Evolutionary conservation across 2,797 vertebrate species (phyloP).

Genomic region (Odontamblyopus lacepedii): DNA sequence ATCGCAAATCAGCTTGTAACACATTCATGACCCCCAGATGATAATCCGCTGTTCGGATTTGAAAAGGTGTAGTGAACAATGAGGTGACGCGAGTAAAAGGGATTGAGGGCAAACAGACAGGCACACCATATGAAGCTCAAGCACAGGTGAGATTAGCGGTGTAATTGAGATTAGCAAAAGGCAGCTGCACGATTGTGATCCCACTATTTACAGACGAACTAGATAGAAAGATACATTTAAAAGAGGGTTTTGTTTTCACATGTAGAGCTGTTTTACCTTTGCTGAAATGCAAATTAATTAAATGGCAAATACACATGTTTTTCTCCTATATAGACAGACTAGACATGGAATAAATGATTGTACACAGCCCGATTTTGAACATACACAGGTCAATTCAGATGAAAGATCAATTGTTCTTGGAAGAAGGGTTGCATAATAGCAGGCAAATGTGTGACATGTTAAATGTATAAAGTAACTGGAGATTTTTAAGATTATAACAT

Average conservation of each 20-base stretch:
- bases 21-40: constrained; percentile 41
- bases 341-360: not conserved
- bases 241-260: not conserved
- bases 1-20: constrained; percentile 51
- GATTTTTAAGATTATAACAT: constrained; percentile 18
- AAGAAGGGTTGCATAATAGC: constrained; percentile 35
- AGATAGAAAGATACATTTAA: not conserved
- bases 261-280: not conserved
- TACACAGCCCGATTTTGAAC: not conserved
- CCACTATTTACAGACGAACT: not conserved
- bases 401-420: constrained; percentile 46
- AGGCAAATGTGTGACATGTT: constrained; percentile 11
- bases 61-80: constrained; percentile 40
- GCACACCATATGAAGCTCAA: constrained; percentile 17
- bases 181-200: constrained; percentile 1
- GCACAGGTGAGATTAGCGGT: constrained; percentile 58
- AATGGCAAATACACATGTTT: not conserved
- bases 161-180: constrained; percentile 46
- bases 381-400: not conserved
- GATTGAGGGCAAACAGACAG: constrained; percentile 31
- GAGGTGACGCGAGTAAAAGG: constrained; percentile 40
- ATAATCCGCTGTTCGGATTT: constrained; percentile 51
- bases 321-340: not conserved
- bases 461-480: not conserved
- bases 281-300: not conserved